A percentile compares a stretch with the other conserved stretches of the same genome.
Conservation (phyloP, 2,888 invertebrate genomes). For the Tinea pellionella region DNA sequence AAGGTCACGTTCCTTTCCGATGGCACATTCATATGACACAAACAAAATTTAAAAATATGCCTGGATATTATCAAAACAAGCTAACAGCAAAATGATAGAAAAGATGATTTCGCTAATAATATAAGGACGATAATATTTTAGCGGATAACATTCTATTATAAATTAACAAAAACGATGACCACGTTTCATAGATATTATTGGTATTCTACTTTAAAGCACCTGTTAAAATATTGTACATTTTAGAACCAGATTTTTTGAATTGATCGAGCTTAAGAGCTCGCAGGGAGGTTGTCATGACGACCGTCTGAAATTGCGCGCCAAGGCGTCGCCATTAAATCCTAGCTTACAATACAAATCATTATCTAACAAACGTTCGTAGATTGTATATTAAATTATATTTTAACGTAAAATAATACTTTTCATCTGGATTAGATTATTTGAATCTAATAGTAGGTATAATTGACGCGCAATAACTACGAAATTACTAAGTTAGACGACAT, state of each 20-base stretch:
- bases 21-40: slow-evolving; percentile 21
- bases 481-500: no score
- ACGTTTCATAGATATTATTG: no score
- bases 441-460: no score
- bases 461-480: no score
- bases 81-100: not conserved
- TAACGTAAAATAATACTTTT: no score
- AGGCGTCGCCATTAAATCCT: slow-evolving; percentile 32
- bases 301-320: slow-evolving; percentile 46
- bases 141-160: not conserved
- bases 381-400: no score
- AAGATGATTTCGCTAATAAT: not conserved
- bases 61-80: no score
- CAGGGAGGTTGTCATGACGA: slow-evolving; percentile 53
- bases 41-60: no score
- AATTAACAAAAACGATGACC: no score
- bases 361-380: slow-evolving; percentile 14
- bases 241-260: slow-evolving; percentile 25
- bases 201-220: no score
- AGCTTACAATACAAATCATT: slow-evolving; percentile 18
- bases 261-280: slow-evolving; percentile 38
- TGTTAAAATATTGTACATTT: no score
- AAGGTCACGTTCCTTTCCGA: slow-evolving; percentile 59
- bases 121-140: not conserved
- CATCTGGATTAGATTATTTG: no score